These are phyloP conservation scores for Mythimna vitellina DNA, from an alignment of 2,888 invertebrate genomes.

Conservation along the genomic window DNA sequence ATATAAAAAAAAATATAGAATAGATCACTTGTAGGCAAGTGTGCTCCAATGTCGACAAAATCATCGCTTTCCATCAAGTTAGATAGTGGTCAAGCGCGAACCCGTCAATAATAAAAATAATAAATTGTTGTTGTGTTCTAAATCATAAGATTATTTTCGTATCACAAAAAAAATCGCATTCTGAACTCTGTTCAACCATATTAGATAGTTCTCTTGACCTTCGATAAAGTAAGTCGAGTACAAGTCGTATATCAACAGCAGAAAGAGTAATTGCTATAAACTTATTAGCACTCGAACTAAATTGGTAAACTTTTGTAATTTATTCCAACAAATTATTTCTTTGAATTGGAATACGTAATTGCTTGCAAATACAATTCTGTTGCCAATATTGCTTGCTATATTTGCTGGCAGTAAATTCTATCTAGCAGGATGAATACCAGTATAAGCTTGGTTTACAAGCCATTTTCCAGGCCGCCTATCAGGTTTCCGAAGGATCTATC, in stretches of 20 bases:
- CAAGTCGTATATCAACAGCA: slow-evolving; percentile 33
- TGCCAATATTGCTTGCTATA: slow-evolving; percentile 8
- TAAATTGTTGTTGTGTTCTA: too few relatives aligned
- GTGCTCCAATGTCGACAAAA: too few relatives aligned
- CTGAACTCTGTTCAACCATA: slow-evolving; percentile 9
- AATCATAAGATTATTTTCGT: too few relatives aligned
- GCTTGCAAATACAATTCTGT: slow-evolving; percentile 21
- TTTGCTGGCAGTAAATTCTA: background rate
- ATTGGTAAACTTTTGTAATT: slow-evolving; percentile 57
- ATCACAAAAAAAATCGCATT: too few relatives aligned
- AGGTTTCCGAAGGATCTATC: slow-evolving; percentile 44
- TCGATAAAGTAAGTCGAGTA: slow-evolving; percentile 27
- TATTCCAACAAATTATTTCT: slow-evolving; percentile 46
- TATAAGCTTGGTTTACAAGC: slow-evolving; percentile 11
- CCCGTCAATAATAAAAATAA: too few relatives aligned
- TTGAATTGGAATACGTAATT: slow-evolving; percentile 25
- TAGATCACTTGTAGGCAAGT: too few relatives aligned
- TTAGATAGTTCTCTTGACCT: slow-evolving; percentile 28
- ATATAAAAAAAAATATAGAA: too few relatives aligned
- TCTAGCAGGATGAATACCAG: background rate
- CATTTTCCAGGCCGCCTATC: slow-evolving; percentile 23
- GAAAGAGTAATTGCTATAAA: slow-evolving; percentile 58
- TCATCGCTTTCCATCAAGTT: too few relatives aligned
- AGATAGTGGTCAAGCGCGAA: too few relatives aligned
- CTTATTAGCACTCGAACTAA: slow-evolving; percentile 43